Base-by-base conservation (phyloP, 2,797 vertebrate species). In the Sitta carolinensis region DNA sequence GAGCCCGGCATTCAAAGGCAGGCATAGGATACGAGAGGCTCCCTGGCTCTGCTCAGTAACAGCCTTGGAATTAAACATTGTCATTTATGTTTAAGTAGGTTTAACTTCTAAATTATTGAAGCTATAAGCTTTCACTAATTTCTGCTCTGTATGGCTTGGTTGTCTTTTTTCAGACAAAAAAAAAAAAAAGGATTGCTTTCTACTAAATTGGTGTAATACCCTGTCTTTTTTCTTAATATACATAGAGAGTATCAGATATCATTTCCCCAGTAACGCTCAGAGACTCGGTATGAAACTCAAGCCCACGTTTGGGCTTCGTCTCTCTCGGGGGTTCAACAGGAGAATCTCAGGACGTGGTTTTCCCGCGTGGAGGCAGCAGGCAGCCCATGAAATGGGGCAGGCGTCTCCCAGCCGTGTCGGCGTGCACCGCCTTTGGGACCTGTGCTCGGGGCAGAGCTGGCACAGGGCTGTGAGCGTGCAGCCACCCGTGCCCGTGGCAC, bases 1-100 rank as follows among this genome's bases (percentile, higher is more conserved):
- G 97, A 97, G 95, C 96, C 97, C 88, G 87, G 90, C 93, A 94
- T 97, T 98, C 96, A 92, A 97, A 97, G 95, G 91, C 95, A 94
- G 97, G 94, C 94, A 79, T 79, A 83, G 95, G 84, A 96, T 92
- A 81, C 17, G 23, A 81, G 94, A 59, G 87, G 92, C 89, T 93
- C 81, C 67, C 78, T 0, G 0, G 64, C 73, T 92, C 68, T 90
- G 91, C 94, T 96, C 86, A 34, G 79, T 95, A 96, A 95, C 97
- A 96, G 96, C 96, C 82, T 84, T 78, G 97, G 96, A 97, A 97
- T 97, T 95, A 94, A 96, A 91, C 88, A 52, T 90, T 4, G 14
- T 93, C 94, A 95, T 97, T 97, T 97, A 96, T 97, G 96, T 96
- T 96, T 97, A 97, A 97, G 90, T 80, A 97, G 93, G 95, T 88